phyloP scores from a whole-genome alignment of 2,888 invertebrate genomes.

The Crossocerus cetratus region DNA sequence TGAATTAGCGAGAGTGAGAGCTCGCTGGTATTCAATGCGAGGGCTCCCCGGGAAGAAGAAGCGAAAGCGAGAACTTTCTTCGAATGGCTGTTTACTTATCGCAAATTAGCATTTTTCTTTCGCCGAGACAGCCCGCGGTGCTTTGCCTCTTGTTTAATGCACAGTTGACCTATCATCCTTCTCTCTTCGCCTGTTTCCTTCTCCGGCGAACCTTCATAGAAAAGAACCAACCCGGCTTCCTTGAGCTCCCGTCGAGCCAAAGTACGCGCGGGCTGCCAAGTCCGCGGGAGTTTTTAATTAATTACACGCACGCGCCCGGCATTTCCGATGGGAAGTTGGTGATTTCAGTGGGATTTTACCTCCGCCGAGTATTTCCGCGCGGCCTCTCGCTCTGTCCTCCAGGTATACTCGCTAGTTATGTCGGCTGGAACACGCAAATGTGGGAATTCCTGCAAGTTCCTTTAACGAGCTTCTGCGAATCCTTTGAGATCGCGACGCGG shows the following conservation, averaged over 20 bases:
- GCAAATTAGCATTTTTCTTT: constrained; percentile 37
- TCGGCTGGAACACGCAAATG: too few species aligned
- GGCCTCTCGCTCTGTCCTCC: too few species aligned
- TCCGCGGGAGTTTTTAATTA: neutral
- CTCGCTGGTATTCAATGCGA: neutral
- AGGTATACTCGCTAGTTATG: too few species aligned
- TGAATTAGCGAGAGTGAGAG: too few species aligned
- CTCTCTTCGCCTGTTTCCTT: neutral
- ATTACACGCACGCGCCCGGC: neutral
- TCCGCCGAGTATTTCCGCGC: neutral
- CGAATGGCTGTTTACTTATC: constrained; percentile 42
- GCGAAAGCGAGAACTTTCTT: constrained; percentile 16
- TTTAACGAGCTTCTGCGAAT: constrained; percentile 20
- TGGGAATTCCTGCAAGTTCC: neutral
- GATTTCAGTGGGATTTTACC: neutral
- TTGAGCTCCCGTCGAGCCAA: neutral
- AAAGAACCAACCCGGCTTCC: neutral
- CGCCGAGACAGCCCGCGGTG: neutral
- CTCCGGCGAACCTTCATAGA: neutral
- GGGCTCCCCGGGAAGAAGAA: neutral
- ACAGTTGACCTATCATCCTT: constrained; percentile 7
- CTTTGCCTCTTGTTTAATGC: neutral
- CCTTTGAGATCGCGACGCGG: constrained; percentile 12
- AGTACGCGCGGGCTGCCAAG: neutral
- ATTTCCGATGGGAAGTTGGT: neutral